phyloP scores from a whole-genome alignment of 2,797 vertebrate species.

The Pristis pectinata region DNA sequence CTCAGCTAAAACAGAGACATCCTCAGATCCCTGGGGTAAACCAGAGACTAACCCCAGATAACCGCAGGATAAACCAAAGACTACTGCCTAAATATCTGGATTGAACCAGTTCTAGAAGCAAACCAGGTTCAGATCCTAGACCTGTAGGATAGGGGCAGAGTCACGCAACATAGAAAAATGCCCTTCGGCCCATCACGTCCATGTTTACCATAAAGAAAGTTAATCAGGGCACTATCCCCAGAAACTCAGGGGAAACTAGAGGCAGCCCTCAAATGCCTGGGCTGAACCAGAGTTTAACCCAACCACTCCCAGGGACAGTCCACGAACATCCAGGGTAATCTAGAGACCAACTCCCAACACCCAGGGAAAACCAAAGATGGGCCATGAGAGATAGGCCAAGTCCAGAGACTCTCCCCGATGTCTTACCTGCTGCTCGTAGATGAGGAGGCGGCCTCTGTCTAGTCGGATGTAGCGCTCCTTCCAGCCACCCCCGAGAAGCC shows the following conservation, averaged over 20 bases:
- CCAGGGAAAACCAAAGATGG: no score
- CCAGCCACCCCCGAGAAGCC: not conserved
- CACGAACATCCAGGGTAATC: not conserved
- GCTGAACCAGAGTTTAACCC: no score
- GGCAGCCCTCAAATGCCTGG: not conserved
- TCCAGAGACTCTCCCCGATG: not conserved
- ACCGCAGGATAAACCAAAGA: no score
- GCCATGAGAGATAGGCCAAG: no score
- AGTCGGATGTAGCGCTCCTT: not conserved
- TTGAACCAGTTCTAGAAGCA: no score
- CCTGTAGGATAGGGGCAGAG: no score
- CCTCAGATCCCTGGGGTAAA: not conserved
- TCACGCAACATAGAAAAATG: no score
- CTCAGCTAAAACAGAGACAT: not conserved
- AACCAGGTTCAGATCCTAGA: no score
- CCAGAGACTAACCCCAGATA: not conserved
- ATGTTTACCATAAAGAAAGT: no score
- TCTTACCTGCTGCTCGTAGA: not conserved
- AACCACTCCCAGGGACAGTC: not conserved
- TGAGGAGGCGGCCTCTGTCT: conserved; percentile 13
- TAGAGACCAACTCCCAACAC: not conserved
- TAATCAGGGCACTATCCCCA: not conserved
- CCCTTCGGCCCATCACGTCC: no score
- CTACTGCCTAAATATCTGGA: no score
- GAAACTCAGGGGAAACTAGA: not conserved